Evolutionary conservation across 2,113 vertebrate genomes (phyloP).

Genomic region (Ceyx margarethae): DNA sequence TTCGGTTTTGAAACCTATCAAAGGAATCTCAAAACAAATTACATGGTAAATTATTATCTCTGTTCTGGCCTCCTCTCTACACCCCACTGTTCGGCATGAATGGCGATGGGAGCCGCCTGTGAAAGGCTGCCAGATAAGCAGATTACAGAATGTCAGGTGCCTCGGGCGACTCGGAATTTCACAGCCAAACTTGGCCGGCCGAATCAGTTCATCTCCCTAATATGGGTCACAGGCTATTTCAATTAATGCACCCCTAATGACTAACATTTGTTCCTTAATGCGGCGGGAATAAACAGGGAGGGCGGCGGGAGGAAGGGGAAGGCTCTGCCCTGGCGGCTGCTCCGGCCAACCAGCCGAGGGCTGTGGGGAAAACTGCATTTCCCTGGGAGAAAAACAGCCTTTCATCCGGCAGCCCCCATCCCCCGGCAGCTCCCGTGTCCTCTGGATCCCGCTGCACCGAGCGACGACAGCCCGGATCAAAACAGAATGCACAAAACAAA

Average conservation of each 20-base stretch:
- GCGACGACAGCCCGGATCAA: constrained; percentile 64
- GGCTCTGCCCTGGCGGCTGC: not conserved
- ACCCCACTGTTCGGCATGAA: constrained; percentile 33
- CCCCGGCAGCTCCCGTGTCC: constrained; percentile 57
- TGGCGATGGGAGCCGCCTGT: constrained; percentile 1
- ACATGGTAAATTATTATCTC: constrained; percentile 64
- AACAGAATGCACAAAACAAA: constrained; percentile 78
- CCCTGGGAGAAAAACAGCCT: constrained; percentile 44
- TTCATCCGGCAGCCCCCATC: constrained; percentile 46
- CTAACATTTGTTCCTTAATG: constrained; percentile 22
- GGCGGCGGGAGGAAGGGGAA: not conserved
- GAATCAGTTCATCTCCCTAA: not conserved
- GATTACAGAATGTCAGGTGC: constrained; percentile 53
- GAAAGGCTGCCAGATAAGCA: constrained; percentile 58
- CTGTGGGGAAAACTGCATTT: not conserved
- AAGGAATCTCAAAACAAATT: constrained; percentile 69
- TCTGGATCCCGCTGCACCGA: constrained; percentile 37
- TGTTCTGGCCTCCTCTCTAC: constrained; percentile 3
- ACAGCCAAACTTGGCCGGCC: constrained; percentile 36
- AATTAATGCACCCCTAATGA: constrained; percentile 58
- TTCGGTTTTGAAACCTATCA: constrained; percentile 61
- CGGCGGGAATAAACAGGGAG: not conserved
- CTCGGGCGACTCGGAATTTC: constrained; percentile 25
- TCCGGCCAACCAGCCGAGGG: not conserved
- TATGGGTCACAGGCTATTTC: constrained; percentile 33